phyloP scores from a whole-genome alignment of 2,113 vertebrate genomes.

The Galbula dea region DNA sequence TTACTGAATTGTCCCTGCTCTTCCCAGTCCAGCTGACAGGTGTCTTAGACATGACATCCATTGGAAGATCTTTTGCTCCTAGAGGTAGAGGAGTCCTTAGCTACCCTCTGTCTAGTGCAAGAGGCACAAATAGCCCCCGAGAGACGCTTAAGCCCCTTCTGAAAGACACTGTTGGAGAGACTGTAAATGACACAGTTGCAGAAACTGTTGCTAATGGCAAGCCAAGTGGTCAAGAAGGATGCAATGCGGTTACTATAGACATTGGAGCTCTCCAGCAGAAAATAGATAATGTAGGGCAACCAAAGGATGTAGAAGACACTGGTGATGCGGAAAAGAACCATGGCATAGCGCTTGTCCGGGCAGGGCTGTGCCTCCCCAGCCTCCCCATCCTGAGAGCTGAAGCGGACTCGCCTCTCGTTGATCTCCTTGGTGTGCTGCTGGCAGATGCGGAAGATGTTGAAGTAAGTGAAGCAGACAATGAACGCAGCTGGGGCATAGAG shows the following conservation, averaged over 20 bases:
- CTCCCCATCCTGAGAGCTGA: conserved; percentile 82
- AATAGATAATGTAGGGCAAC: conserved; percentile 97
- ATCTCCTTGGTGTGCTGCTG: conserved; percentile 96
- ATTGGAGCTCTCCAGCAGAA: conserved; percentile 91
- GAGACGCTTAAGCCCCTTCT: conserved; percentile 92
- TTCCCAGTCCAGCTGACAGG: conserved; percentile 28
- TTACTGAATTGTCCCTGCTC: conserved; percentile 19
- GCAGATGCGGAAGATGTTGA: conserved; percentile 98
- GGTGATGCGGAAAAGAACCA: conserved; percentile 96
- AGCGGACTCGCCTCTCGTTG: conserved; percentile 89
- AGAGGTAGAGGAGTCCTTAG: conserved; percentile 75
- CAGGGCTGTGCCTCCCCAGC: conserved; percentile 78
- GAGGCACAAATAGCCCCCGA: conserved; percentile 84
- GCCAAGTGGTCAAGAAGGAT: conserved; percentile 96
- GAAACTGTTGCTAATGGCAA: conserved; percentile 99
- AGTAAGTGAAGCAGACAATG: conserved; percentile 95
- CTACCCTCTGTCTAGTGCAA: conserved; percentile 79
- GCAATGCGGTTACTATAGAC: conserved; percentile 83
- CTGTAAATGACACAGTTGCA: conserved; percentile 99
- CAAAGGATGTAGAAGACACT: conserved; percentile 98
- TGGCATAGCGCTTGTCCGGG: conserved; percentile 92
- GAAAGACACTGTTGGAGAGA: conserved; percentile 97
- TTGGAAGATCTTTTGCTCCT: conserved; percentile 76
- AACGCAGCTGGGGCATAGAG: conserved; percentile 92
- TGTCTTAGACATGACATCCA: conserved; percentile 75